Evolutionary conservation across 2,797 vertebrate genomes (phyloP), one percentile per base, ranked within the genome.

Genomic region (Knipowitschia caucasica): DNA sequence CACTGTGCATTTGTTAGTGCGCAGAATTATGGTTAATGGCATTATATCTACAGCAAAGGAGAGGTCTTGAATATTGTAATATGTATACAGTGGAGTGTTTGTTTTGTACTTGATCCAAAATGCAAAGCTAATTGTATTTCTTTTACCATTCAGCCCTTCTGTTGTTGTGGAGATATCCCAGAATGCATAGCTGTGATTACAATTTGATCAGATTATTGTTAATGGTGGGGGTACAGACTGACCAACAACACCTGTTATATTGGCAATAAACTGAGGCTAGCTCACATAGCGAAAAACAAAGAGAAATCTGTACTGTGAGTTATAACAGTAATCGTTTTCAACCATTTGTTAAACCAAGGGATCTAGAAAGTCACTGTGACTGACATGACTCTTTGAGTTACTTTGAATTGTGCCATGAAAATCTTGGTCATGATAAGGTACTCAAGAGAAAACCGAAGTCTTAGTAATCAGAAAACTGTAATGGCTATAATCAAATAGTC

Each of bases 111-210:
- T 75, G 67, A 84, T 85, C 69, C 77, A 85, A 78, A 87, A 78
- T 78, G 74, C 80, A 84, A 75, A 75, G 80, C 71, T 88, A 85
- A 90, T 88, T 86, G 83, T 59, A 79, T 84, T n/a, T 89, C 83
- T 80, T 85, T 44, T 89, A 83, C 82, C 71, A 71, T 77, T 64
- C 64, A 26, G 71, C 52, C 82, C 81, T 80, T 86, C 77, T 85
- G 80, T 81, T 77, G 77, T 69, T 61, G 58, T 61, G 67, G 73
- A 73, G 66, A 56, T 33, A 36, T 88, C 82, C 84, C 84, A 88
- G 77, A 88, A 88, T 85, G 73, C 85, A 84, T 85, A 81, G 73
- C 84, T 79, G 74, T 84, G 81, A 89, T 89, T 87, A 88, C 74
- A 77, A 67, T 72, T 77, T 84, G 77, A 87, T 84, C 74, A 78